Evolutionary conservation across 2,113 vertebrate species (phyloP).

Genomic region (Mungos mungo): DNA sequence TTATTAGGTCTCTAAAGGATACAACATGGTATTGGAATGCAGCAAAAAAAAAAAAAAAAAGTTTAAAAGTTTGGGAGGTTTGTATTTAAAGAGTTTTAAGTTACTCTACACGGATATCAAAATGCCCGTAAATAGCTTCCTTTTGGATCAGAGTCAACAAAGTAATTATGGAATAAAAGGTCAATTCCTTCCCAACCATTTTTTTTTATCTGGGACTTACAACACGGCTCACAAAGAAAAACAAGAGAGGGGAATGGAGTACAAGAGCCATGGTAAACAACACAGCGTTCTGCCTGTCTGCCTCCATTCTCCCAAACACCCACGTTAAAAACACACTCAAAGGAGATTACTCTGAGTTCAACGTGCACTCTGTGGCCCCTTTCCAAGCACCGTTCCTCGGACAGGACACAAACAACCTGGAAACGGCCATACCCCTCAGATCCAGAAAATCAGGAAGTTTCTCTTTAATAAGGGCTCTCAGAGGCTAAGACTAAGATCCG

Average conservation of each 20-base stretch:
- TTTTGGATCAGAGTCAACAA: slow-evolving; percentile 48
- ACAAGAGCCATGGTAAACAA: neutral
- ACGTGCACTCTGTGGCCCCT: neutral
- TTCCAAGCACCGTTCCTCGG: neutral
- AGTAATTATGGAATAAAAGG: slow-evolving; percentile 66
- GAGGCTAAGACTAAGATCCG: neutral
- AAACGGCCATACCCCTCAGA: neutral
- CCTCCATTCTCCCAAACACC: neutral
- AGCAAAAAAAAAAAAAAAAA: neutral
- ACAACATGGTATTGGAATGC: neutral
- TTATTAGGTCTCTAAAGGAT: neutral
- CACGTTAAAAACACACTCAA: neutral
- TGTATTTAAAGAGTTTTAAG: neutral
- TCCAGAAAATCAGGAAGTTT: neutral
- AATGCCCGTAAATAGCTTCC: slow-evolving; percentile 68
- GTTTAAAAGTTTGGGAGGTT: neutral
- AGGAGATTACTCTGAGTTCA: neutral
- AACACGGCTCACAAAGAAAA: neutral
- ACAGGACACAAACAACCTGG: neutral
- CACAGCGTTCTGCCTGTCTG: neutral
- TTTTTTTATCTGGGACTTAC: neutral
- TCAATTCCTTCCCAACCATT: slow-evolving; percentile 72
- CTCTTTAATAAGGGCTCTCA: neutral
- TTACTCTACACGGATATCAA: neutral
- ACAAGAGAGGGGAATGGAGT: neutral